Percentiles rank a stretch among this genome's conserved stretches.
These are phyloP conservation scores for Trichomycterus rosablanca DNA, from an alignment of 2,113 vertebrate species.

Conservation along the genomic window DNA sequence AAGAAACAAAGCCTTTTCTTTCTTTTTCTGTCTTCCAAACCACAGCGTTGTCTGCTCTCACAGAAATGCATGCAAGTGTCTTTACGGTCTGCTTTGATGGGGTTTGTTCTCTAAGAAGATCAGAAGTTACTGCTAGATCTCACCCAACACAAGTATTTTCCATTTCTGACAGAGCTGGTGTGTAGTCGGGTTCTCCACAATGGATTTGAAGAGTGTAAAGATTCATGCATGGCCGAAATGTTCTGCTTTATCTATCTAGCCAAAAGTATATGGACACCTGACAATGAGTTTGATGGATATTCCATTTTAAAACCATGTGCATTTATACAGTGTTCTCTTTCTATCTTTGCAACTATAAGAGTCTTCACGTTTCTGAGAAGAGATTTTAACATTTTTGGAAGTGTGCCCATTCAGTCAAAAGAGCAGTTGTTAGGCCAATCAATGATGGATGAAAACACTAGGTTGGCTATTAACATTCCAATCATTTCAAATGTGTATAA, in stretches of 20 bases:
- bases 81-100: conserved; percentile 30
- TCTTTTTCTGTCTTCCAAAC: neutral
- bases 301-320: no score
- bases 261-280: no score
- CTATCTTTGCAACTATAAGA: no score
- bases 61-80: conserved; percentile 11
- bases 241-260: conserved; percentile 11
- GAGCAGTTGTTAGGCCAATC: no score
- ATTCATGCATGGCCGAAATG: neutral
- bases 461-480: no score
- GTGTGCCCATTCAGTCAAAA: no score
- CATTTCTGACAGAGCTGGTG: neutral
- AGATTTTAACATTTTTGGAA: no score
- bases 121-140: conserved; percentile 4
- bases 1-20: conserved; percentile 37
- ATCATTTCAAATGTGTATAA: no score
- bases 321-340: no score
- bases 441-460: no score
- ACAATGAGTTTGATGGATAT: no score
- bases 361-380: no score
- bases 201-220: conserved; percentile 3
- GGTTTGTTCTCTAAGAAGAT: conserved; percentile 14
- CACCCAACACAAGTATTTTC: neutral
- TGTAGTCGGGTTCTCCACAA: neutral
- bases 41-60: conserved; percentile 11